These are phyloP conservation scores for Azorinus chamasolen DNA, from an alignment of 2,888 invertebrate species.

Conservation along the genomic window DNA sequence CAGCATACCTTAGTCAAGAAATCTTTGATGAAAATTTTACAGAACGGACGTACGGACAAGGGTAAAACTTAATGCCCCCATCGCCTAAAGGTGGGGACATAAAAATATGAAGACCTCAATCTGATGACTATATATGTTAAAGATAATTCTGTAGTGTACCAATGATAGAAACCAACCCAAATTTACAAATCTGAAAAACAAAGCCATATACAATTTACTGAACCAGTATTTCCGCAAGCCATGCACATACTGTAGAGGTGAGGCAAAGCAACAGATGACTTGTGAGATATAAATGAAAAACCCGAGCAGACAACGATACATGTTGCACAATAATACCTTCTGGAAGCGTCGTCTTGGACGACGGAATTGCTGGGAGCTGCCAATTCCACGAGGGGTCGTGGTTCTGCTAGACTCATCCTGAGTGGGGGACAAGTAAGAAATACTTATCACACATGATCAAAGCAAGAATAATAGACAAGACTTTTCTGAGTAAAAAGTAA, in stretches of 20 bases:
- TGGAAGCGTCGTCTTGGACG: constrained; percentile 57
- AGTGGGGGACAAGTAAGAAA: not conserved
- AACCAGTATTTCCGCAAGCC: not conserved
- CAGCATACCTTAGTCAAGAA: too few relatives aligned
- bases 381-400: constrained; percentile 45
- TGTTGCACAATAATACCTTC: constrained; percentile 21
- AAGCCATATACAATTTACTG: too few relatives aligned
- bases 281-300: not conserved
- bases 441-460: not conserved
- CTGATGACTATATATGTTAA: too few relatives aligned
- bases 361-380: constrained; percentile 52
- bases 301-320: constrained; percentile 1
- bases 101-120: too few relatives aligned
- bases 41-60: too few relatives aligned
- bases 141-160: too few relatives aligned
- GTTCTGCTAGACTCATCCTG: constrained; percentile 60
- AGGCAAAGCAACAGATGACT: not conserved
- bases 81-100: too few relatives aligned
- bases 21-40: too few relatives aligned
- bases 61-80: too few relatives aligned
- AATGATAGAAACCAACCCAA: too few relatives aligned
- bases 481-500: too few relatives aligned
- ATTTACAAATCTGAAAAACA: too few relatives aligned
- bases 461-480: not conserved
- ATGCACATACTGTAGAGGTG: not conserved